Base-by-base conservation (phyloP, 2,888 invertebrate genomes). In the Resseliella maxima region DNA sequence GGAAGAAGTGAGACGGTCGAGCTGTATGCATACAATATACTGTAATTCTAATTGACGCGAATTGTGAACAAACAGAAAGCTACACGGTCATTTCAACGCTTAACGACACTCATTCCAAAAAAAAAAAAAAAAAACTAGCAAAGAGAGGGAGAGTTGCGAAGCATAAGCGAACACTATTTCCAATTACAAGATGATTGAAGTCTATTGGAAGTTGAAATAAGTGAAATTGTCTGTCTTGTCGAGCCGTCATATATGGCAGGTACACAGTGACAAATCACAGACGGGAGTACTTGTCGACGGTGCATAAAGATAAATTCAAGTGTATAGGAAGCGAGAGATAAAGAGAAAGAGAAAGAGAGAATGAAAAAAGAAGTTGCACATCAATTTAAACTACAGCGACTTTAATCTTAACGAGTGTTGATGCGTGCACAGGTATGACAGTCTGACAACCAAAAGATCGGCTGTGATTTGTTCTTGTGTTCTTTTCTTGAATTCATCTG, bases 21-120 rank as follows among this genome's bases (percentile, higher is more conserved):
- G n/a, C 31, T 12, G 72, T 72, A 35, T 72, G 27, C 24, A 59
- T 59, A 59, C n/a, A n/a, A n/a, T n/a, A n/a, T 15, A 35, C 31
- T 18, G 35, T 72, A 31, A 72, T 72, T 72, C 31, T 72, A 72
- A 72, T 72, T 72, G 72, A 72, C 72, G n/a, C 72, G 72, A 72
- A 72, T 21, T 27, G 31, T 35, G 72, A 72, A 24, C 59, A 59
- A 59, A 59, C 15, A 59, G 59, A 72, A 72, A 72, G 15, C 72
- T 12, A 72, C 31, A 72, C 31, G 72, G 72, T 72, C 72, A 72
- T 31, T 72, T 18, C 0, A 5, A 3, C 31, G 31, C n/a, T 18
- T 72, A 27, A 59, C 24, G 24, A 59, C 59, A n/a, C n/a, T n/a
- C n/a, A n/a, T n/a, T n/a, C n/a, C n/a, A n/a, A n/a, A n/a, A 3